phyloP scores from a whole-genome alignment of 1,140 invertebrate genomes.

The Callitettix versicolor region DNA sequence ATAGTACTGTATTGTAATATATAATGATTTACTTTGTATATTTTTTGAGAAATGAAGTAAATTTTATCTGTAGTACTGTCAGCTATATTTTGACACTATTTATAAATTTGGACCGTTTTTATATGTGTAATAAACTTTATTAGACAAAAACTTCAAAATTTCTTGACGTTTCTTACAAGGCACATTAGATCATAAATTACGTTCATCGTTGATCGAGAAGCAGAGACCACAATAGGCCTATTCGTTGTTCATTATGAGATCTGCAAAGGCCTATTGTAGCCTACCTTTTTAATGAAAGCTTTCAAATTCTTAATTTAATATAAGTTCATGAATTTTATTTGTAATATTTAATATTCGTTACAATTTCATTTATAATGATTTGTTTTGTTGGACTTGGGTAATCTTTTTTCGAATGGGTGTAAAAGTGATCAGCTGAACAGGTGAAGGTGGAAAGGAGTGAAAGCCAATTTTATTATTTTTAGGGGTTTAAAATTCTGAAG shows the following conservation, averaged over 20 bases:
- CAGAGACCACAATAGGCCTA: not conserved
- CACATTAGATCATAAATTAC: too few relatives aligned
- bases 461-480: constrained; percentile 7
- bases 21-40: too few relatives aligned
- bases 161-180: too few relatives aligned
- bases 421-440: constrained; percentile 12
- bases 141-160: too few relatives aligned
- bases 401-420: not conserved
- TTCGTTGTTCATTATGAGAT: not conserved
- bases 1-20: too few relatives aligned
- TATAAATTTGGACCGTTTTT: too few relatives aligned
- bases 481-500: not conserved
- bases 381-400: constrained; percentile 2
- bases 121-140: too few relatives aligned
- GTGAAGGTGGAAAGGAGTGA: constrained; percentile 8
- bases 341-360: not conserved
- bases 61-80: too few relatives aligned
- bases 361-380: not conserved
- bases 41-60: too few relatives aligned
- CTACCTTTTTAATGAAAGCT: not conserved
- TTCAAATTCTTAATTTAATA: not conserved
- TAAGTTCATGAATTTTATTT: not conserved
- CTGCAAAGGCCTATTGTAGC: not conserved
- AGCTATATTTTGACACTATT: too few relatives aligned
- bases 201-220: too few relatives aligned